Base-by-base conservation (phyloP, 23 tunicate genomes). In the Phallusia fumigata region DNA sequence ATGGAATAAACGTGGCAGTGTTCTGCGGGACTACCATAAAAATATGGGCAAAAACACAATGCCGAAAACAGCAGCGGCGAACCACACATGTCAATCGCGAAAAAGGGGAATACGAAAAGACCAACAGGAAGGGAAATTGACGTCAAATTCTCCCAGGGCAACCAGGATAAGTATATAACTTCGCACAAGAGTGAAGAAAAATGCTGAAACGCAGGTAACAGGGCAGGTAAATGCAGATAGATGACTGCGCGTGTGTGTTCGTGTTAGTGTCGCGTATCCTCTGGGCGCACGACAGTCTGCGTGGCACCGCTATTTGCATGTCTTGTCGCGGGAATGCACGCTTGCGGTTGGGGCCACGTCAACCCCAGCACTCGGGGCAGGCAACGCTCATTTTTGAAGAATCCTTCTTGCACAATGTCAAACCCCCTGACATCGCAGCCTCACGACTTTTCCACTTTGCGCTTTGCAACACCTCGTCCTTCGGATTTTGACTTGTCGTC, bases 121-220 rank as follows among this genome's bases (percentile, higher is more conserved):
- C 10, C 47, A 40, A 40, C 47, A 40, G 10, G 47, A 10, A 40
- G 10, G 47, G 47, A 40, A 40, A 40, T 40, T 40, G 5, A 5
- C 47, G 47, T 40, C 10, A 5, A 40, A 40, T 40, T 40, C 47
- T 10, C 47, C 47, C 47, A 10, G 5, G 47, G 47, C 8, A 5
- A 5, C 5, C 10, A 3, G 47, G 47, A 40, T 40, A 40, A 40
- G 47, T 40, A 40, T 40, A 40, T 40, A 40, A 40, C 8, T 40
- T 40, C 47, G 47, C 47, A 40, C 10, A 40, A 40, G 28, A 24
- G 69, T 58, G 69, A 58, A 58, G 69, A 58, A 40, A 40, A 58
- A 58, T 58, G 69, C 69, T 58, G 69, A 21, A 58, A 58, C 69
- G 69, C 69, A 58, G 69, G 69, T 58, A 58, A 58, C 69, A 24